Conservation (phyloP, 1,140 invertebrate species). For the Doryteuthis pealeii region DNA sequence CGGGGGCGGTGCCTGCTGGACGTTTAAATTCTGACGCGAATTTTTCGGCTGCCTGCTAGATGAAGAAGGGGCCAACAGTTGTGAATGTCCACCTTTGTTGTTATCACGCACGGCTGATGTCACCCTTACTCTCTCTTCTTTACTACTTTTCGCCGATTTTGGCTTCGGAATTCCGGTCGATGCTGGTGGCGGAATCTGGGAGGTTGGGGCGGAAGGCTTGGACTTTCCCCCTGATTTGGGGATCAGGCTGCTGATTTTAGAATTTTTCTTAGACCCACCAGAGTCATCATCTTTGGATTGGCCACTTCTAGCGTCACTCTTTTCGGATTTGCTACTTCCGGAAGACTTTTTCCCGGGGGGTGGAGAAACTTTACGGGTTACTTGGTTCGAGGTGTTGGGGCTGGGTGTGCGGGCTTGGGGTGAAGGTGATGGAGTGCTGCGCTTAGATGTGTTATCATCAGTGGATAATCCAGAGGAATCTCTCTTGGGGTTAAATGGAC, state of each 20-base stretch:
- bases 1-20: constrained; percentile 4
- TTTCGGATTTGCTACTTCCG: constrained; percentile 18
- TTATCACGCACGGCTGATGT: constrained; percentile 24
- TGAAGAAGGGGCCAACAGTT: constrained; percentile 18
- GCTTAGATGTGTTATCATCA: constrained; percentile 28
- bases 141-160: constrained; percentile 35
- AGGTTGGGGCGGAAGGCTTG: constrained; percentile 36
- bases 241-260: constrained; percentile 50
- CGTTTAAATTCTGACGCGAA: constrained; percentile 7
- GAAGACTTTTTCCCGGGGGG: constrained; percentile 17
- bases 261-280: constrained; percentile 31
- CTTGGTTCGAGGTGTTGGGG: not conserved
- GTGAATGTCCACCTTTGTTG: constrained; percentile 24
- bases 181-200: constrained; percentile 38
- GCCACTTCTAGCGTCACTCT: constrained; percentile 3
- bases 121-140: constrained; percentile 32
- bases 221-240: constrained; percentile 31
- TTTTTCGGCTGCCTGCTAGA: not conserved
- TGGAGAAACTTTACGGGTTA: constrained; percentile 16
- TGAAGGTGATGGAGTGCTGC: constrained; percentile 23
- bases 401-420: constrained; percentile 17
- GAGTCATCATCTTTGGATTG: not conserved
- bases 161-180: constrained; percentile 46
- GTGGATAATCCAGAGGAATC: constrained; percentile 26
- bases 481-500: constrained; percentile 36